phyloP scores from a whole-genome alignment of 2,888 invertebrate species.

The Lutraria lutraria region DNA sequence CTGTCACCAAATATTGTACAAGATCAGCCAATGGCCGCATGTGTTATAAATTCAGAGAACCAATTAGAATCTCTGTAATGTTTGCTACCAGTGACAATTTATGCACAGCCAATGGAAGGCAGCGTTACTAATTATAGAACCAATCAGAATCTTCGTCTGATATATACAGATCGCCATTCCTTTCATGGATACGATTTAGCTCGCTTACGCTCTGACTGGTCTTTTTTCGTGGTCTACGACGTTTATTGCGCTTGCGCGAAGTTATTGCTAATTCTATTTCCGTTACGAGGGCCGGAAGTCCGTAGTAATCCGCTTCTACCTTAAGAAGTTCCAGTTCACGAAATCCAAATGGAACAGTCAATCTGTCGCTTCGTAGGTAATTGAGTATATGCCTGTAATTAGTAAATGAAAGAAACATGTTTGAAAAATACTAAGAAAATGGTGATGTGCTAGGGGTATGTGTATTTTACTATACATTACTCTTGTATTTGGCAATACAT shows the following conservation, averaged over 20 bases:
- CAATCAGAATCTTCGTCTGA: slow-evolving; percentile 74
- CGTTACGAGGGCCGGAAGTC: slow-evolving; percentile 72
- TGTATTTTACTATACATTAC: too few relatives aligned
- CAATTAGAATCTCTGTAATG: background rate
- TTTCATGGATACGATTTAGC: slow-evolving; percentile 64
- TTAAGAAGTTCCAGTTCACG: slow-evolving; percentile 78
- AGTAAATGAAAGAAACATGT: background rate
- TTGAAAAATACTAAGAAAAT: background rate
- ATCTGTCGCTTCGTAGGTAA: slow-evolving; percentile 78
- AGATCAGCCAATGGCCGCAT: background rate
- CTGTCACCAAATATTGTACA: background rate
- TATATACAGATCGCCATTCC: slow-evolving; percentile 63
- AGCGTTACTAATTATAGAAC: slow-evolving; percentile 68
- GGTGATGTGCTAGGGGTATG: too few relatives aligned
- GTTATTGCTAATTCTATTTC: slow-evolving; percentile 71
- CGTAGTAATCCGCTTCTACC: slow-evolving; percentile 79
- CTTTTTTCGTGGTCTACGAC: slow-evolving; percentile 60
- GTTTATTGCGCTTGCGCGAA: slow-evolving; percentile 67
- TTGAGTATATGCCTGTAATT: slow-evolving; percentile 78
- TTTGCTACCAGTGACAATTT: background rate
- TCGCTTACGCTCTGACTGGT: slow-evolving; percentile 61
- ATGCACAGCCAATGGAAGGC: background rate
- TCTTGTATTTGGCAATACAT: too few relatives aligned
- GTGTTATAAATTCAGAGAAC: slow-evolving; percentile 6
- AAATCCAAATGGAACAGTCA: slow-evolving; percentile 78